Percentiles rank a stretch among this genome's conserved stretches.
Conservation (phyloP, 2,797 vertebrate species). For the Myripristis jacobus region DNA sequence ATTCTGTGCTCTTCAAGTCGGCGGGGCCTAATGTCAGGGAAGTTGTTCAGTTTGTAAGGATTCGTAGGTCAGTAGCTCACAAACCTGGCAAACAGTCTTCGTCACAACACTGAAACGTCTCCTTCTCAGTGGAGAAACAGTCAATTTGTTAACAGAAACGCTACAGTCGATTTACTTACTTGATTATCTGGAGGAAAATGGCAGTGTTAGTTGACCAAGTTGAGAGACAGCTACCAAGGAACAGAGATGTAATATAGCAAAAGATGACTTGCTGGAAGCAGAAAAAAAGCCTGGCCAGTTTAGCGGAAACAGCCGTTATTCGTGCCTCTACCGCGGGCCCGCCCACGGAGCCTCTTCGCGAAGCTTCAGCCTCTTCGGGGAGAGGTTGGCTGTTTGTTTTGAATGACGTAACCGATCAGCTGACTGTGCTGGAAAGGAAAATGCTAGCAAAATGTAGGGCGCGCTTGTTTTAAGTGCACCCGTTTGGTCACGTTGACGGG, state of each 20-base stretch:
- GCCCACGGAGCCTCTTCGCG: conserved; percentile 31
- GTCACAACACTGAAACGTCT: not conserved
- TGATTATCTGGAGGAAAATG: conserved; percentile 5
- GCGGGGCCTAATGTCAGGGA: not conserved
- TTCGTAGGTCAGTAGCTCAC: not conserved
- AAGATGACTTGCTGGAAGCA: conserved; percentile 21
- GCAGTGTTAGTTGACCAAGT: not conserved
- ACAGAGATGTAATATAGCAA: conserved; percentile 18
- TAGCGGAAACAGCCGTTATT: too few relatives aligned
- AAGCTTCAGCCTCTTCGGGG: conserved; percentile 2
- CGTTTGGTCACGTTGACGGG: too few relatives aligned
- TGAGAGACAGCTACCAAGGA: conserved; percentile 30
- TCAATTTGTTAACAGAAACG: not conserved
- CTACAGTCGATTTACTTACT: conserved; percentile 40
- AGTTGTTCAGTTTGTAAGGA: conserved; percentile 11
- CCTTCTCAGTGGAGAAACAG: too few relatives aligned
- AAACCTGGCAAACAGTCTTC: not conserved
- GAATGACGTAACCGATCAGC: conserved; percentile 68
- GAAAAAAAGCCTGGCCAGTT: conserved; percentile 11
- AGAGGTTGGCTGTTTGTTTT: conserved; percentile 59
- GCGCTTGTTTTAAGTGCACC: conserved; percentile 21
- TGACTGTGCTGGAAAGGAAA: conserved; percentile 68
- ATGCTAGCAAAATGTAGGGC: conserved; percentile 42
- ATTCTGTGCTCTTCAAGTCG: not conserved
- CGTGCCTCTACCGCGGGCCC: not conserved